Evolutionary conservation across 2,113 vertebrate species (phyloP).

Genomic region (Hyla sarda): DNA sequence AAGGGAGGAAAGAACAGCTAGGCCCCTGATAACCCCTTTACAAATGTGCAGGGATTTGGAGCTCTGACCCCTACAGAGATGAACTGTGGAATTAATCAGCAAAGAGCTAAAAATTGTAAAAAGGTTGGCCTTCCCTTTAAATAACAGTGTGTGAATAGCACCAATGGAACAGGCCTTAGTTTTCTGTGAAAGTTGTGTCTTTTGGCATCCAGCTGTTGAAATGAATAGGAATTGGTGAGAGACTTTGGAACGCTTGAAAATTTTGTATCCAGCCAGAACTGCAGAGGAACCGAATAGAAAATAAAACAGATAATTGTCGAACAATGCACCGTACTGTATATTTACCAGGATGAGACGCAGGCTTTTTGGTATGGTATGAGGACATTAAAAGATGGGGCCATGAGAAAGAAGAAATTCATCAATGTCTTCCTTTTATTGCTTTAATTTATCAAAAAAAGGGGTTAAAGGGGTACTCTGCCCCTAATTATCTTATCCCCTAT

Average conservation of each 20-base stretch:
- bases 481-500: too few species aligned
- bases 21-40: too few species aligned
- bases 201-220: neutral
- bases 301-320: neutral
- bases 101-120: neutral
- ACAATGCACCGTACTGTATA: neutral
- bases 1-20: too few species aligned
- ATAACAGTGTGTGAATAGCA: conserved; percentile 4
- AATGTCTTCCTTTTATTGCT: too few species aligned
- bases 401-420: too few species aligned
- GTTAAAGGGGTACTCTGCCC: too few species aligned
- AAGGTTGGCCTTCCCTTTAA: neutral
- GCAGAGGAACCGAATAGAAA: neutral
- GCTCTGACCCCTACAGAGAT: neutral
- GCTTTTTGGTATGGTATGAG: too few species aligned
- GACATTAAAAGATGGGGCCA: too few species aligned
- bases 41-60: neutral
- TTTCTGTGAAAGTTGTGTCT: conserved; percentile 22
- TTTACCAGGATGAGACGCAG: neutral
- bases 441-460: too few species aligned
- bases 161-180: neutral
- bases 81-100: neutral
- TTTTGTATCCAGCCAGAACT: neutral
- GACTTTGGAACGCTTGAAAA: neutral
- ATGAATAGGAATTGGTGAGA: neutral